phyloP scores from a whole-genome alignment of 2,113 vertebrate genomes.

The Astur gentilis region DNA sequence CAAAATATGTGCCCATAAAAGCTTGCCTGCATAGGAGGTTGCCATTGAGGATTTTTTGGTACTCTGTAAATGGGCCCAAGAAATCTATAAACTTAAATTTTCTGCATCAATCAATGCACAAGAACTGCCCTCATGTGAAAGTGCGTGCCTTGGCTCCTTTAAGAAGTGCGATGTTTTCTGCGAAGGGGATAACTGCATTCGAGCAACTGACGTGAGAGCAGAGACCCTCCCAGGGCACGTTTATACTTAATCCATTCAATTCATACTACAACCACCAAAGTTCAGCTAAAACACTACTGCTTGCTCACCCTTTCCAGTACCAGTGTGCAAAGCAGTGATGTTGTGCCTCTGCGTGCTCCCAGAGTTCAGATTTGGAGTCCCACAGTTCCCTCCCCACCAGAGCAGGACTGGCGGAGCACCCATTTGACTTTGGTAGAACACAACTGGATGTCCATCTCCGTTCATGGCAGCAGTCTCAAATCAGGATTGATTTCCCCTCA shows the following conservation, averaged over 20 bases:
- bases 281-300: neutral
- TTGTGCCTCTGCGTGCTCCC: accelerated
- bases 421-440: neutral
- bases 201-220: neutral
- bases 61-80: neutral
- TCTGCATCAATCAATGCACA: neutral
- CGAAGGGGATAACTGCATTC: neutral
- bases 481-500: neutral
- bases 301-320: neutral
- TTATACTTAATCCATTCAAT: neutral
- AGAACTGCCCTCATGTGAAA: neutral
- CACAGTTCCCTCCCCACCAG: accelerated
- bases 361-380: neutral
- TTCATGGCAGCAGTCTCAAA: neutral
- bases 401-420: neutral
- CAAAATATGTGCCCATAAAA: neutral
- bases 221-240: neutral
- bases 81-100: neutral
- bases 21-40: neutral
- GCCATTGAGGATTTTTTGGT: neutral
- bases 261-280: neutral
- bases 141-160: neutral
- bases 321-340: neutral
- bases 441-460: neutral
- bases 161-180: neutral